Base-by-base conservation (phyloP, 1,140 invertebrate species). In the Branchinecta lynchi region DNA sequence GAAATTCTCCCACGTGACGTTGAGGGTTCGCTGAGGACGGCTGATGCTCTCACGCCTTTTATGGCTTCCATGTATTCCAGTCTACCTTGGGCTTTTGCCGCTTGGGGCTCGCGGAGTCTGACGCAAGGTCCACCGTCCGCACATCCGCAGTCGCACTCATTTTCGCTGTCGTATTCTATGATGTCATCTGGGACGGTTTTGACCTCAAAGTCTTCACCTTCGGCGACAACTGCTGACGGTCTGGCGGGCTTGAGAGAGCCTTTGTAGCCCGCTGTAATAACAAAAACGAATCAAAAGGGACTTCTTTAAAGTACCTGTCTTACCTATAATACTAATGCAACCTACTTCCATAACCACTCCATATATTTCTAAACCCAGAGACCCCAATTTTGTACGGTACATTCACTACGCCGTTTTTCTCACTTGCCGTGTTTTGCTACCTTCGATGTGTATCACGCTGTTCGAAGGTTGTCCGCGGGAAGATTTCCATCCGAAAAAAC, bases 111-210 rank as follows among this genome's bases (percentile, higher is more conserved):
- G 12, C 51, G 51, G 51, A 15, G 51, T 20, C 17, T 12, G 51
- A 20, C 51, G 17, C 51, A 60, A 20, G 51, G 51, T 60, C 51
- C 51, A 60, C 51, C 51, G 12, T 60, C 51, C 51, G 51, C 12
- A 6, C 51, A 60, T 60, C 17, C 51, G 17, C 51, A 60, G 6
- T 60, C 17, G 12, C 17, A 12, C 17, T 60, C 51, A 15, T 60
- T 12, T 15, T 60, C 51, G 17, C 51, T 60, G 51, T 60, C 51
- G 17, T 60, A 60, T 20, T 60, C 51, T 15, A 60, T 60, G 51
- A 60, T 20, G 51, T 60, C 51, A 60, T 60, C 51, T 60, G 51
- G 51, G 6, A 60, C 51, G 51, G 51, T 60, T 60, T 60, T 60
- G 17, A 60, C 51, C 17, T 60, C 51, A 60, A 15, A 60, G 17